Evolutionary conservation across 2,888 invertebrate genomes (phyloP).

Genomic region (Pharmacophagus antenor): DNA sequence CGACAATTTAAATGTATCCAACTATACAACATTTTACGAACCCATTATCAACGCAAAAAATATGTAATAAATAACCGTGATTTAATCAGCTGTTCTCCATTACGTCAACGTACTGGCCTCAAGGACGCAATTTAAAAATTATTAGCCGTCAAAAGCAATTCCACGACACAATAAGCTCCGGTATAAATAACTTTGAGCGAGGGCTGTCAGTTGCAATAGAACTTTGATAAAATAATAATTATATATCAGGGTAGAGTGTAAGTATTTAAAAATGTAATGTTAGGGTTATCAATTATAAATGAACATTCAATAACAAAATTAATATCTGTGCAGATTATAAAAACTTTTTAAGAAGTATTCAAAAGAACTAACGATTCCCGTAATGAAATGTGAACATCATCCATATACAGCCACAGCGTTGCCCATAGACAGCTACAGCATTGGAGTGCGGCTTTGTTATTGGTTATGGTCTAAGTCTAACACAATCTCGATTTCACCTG

Average conservation of each 20-base stretch:
- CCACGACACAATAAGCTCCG: constrained; percentile 11
- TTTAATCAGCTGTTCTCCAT: constrained; percentile 28
- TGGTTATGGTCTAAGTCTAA: not conserved
- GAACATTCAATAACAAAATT: too few species aligned
- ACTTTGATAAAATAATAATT: too few species aligned
- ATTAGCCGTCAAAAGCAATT: constrained; percentile 6
- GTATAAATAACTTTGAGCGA: constrained; percentile 16
- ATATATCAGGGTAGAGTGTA: too few species aligned
- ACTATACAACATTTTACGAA: not conserved
- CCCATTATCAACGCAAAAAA: constrained; percentile 4
- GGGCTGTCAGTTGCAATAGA: constrained; percentile 11
- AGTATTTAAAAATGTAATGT: too few species aligned
- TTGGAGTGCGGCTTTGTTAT: too few species aligned
- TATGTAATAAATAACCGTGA: constrained; percentile 8
- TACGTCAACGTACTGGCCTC: constrained; percentile 20
- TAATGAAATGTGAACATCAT: too few species aligned
- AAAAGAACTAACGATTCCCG: too few species aligned
- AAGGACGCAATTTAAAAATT: constrained; percentile 24
- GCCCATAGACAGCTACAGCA: too few species aligned
- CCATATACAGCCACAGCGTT: too few species aligned
- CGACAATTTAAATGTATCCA: not conserved
- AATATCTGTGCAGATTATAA: too few species aligned
- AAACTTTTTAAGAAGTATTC: too few species aligned
- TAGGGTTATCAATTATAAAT: too few species aligned
- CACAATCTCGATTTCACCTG: not conserved